Conservation (phyloP, 1,140 invertebrate genomes). For the Leptonema lineaticorne region DNA sequence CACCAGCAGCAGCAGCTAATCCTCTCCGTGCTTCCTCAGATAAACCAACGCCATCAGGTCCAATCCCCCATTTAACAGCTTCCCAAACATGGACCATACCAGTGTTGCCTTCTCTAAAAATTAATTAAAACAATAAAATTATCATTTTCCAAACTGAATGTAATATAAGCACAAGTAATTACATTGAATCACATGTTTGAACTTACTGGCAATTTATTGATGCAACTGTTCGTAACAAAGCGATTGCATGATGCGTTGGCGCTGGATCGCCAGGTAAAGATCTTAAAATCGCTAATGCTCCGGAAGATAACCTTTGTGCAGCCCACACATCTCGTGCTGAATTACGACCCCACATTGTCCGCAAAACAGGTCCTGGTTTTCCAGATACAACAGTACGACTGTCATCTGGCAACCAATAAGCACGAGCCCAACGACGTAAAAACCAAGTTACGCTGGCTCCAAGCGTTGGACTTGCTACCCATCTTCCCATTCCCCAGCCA, state of each 20-base stretch:
- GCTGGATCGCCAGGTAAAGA: slow-evolving; percentile 47
- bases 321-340: slow-evolving; percentile 47
- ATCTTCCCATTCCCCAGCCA: slow-evolving; percentile 62
- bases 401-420: slow-evolving; percentile 78
- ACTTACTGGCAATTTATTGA: slow-evolving; percentile 47
- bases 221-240: slow-evolving; percentile 48
- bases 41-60: slow-evolving; percentile 26
- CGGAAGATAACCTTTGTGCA: slow-evolving; percentile 44
- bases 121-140: slow-evolving; percentile 7
- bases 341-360: slow-evolving; percentile 50
- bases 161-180: slow-evolving; percentile 31
- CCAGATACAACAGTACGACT: slow-evolving; percentile 38
- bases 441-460: slow-evolving; percentile 80
- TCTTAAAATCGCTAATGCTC: slow-evolving; percentile 46
- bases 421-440: slow-evolving; percentile 71
- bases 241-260: slow-evolving; percentile 42
- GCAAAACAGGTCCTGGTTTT: slow-evolving; percentile 45
- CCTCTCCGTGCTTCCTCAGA: slow-evolving; percentile 23
- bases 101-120: slow-evolving; percentile 20
- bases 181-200: slow-evolving; percentile 33
- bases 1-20: slow-evolving; percentile 28
- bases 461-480: slow-evolving; percentile 78
- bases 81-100: slow-evolving; percentile 33
- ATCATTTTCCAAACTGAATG: background rate
- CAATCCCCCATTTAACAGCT: slow-evolving; percentile 35